Evolutionary conservation across 2,113 vertebrate genomes (phyloP).

Genomic region (Alces alces): DNA sequence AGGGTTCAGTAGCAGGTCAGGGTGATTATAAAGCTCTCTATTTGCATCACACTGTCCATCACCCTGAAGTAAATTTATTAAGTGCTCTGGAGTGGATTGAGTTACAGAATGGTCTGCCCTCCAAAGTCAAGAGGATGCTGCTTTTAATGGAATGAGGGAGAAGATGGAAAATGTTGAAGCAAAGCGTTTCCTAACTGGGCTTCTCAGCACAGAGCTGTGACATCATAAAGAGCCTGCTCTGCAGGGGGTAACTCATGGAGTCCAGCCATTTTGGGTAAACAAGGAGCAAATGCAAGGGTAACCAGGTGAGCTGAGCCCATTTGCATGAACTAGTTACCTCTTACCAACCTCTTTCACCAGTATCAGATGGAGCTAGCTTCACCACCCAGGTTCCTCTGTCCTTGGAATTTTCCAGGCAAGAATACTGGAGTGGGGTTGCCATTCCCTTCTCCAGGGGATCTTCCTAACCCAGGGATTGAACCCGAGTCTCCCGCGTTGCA

Average conservation of each 20-base stretch:
- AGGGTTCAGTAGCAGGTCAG: not conserved
- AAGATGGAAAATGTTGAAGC: not conserved
- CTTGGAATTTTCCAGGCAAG: not conserved
- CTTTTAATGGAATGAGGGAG: not conserved
- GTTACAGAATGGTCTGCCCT: not conserved
- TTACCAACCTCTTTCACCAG: not conserved
- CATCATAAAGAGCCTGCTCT: not conserved
- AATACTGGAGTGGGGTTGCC: not conserved
- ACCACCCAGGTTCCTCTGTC: not conserved
- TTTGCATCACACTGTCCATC: not conserved
- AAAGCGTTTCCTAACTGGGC: not conserved
- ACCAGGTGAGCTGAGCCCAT: not conserved
- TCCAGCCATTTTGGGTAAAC: not conserved
- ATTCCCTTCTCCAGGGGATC: not conserved
- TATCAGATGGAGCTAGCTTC: not conserved
- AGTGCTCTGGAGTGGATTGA: not conserved
- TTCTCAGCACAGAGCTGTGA: not conserved
- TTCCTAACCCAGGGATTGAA: not conserved
- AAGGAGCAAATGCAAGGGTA: accelerated
- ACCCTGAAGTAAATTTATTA: not conserved
- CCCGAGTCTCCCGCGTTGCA: not conserved
- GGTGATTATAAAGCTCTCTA: not conserved
- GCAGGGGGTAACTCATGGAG: accelerated
- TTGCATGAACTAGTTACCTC: not conserved
- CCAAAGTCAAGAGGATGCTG: not conserved